Base-by-base conservation (phyloP, 2,113 vertebrate genomes). In the Furnarius figulus region DNA sequence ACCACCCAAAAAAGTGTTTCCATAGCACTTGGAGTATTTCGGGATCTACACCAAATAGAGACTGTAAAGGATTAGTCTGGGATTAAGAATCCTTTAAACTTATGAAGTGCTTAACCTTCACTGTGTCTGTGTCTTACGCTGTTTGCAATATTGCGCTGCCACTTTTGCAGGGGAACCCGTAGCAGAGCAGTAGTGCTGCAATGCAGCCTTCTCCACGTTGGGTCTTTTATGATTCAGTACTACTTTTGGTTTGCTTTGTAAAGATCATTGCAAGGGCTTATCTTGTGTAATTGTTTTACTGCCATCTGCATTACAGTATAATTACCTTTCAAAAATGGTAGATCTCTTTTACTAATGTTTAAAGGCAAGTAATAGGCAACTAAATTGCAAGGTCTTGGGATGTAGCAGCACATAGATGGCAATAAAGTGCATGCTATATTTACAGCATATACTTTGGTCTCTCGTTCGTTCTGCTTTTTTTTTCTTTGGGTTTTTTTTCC, bases 291-390 rank as follows among this genome's bases (percentile, higher is more conserved):
- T 97, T 98, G 97, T 98, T 97, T 98, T 98, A 98, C 96, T 96
- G 92, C 97, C 97, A 97, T 97, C 98, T 98, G 97, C 97, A 97
- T 98, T 98, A 98, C 40, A 81, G 93, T 97, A 97, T 98, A 98
- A 98, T 98, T 98, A 98, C 97, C 97, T 98, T 97, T 98, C 96
- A 97, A 93, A 97, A 98, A 97, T 89, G 92, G 94, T 97, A 90
- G 72, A 97, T 97, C 94, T 97, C 95, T 96, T 97, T 97, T 96
- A 91, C 94, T 97, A 97, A 98, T 96, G 94, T 97, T 97, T 97
- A 98, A 98, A 98, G 96, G 96, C 97, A 97, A 98, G 97, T 98
- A 97, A 97, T 96, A 94, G 97, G 94, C 95, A 97, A 97, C 95
- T 97, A 95, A 96, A 98, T 97, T 96, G 94, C 93, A 84, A 96